A percentile compares a stretch with the other conserved stretches of the same genome.
phyloP scores from a whole-genome alignment of 1,140 invertebrate species.

The Tetragonula clypearis region DNA sequence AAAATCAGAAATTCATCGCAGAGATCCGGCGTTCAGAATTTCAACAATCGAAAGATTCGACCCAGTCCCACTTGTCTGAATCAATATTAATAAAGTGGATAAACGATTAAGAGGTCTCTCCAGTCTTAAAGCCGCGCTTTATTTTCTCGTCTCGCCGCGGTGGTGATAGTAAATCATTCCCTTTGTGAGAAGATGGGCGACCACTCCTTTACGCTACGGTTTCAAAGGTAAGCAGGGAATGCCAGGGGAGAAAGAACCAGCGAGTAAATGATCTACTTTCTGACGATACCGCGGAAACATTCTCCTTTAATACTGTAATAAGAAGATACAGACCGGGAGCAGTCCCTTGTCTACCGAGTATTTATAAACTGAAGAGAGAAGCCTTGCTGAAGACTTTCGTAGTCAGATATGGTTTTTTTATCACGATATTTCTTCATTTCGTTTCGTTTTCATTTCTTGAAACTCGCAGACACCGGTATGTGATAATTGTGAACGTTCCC shows the following conservation, averaged over 20 bases:
- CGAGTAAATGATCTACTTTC: constrained; percentile 32
- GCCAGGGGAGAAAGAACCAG: constrained; percentile 4
- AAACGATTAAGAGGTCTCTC: constrained; percentile 1
- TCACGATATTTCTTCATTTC: too few species aligned
- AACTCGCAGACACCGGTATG: too few species aligned
- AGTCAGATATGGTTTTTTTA: not conserved
- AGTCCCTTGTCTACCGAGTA: not conserved
- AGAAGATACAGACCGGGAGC: not conserved
- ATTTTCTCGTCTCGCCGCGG: not conserved
- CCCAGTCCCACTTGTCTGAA: not conserved
- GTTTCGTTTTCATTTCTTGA: too few species aligned
- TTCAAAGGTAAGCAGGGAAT: constrained; percentile 20
- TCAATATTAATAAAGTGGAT: constrained; percentile 10
- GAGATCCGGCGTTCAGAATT: too few species aligned
- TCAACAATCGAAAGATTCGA: not conserved
- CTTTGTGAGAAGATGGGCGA: not conserved
- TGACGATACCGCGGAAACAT: constrained; percentile 12
- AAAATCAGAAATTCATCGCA: too few species aligned
- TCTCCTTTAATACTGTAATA: not conserved
- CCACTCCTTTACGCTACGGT: constrained; percentile 19
- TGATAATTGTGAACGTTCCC: too few species aligned
- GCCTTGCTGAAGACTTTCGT: not conserved
- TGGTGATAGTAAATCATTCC: constrained; percentile 20
- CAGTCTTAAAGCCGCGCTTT: constrained; percentile 9
- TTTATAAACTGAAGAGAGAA: not conserved